Evolutionary conservation across 2,888 invertebrate genomes (phyloP), one percentile per base, ranked within the genome.

Genomic region (Limenitis camilla): DNA sequence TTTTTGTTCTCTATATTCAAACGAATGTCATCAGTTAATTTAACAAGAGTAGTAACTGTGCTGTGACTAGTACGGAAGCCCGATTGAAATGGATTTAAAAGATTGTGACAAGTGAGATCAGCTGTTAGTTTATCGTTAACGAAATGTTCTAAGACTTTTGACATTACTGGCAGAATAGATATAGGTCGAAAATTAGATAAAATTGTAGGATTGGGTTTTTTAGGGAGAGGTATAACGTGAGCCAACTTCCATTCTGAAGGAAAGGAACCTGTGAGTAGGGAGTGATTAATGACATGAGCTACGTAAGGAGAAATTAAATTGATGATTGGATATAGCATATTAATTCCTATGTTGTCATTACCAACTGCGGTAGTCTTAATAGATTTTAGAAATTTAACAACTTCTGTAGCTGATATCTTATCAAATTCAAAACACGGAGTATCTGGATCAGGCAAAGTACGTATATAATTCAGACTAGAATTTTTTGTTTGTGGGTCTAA

Each of bases 121-220:
- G 4, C 5, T 2, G 48, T 44, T 1, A 51, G n/a, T 41, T 55
- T 36, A 19, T 44, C 36, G 11, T 45, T 35, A 4, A 41, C 45
- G 27, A 33, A 4, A 10, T 40, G 33, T 40, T 55, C 55, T 4
- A 55, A 38, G 9, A 42, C 11, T 52, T 52, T 55, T 9, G 49
- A 55, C 1, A 52, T 35, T 9, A 49, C 30, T 1, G 42, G 52
- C 8, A 47, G 30, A 11, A 43, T 52, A 32, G 31, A 48, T 28
- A 44, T 48, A n/a, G 44, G 43, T 3, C 52, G 39, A 11, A 27
- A 46, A 30, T 45, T 28, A 5, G 32, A 36, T 1, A 30, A 31
- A 4, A 41, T 42, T 30, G 52, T 5, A 7, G 46, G 41, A 10
- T 38, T 31, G 1, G 10, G 28, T 11, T 19, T 35, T 38, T 52